Evolutionary conservation across 37 sponge, comb jelly and placozoan species (phyloP), one percentile per base, ranked within the genome.

Genomic region (Ephydatia muelleri): DNA sequence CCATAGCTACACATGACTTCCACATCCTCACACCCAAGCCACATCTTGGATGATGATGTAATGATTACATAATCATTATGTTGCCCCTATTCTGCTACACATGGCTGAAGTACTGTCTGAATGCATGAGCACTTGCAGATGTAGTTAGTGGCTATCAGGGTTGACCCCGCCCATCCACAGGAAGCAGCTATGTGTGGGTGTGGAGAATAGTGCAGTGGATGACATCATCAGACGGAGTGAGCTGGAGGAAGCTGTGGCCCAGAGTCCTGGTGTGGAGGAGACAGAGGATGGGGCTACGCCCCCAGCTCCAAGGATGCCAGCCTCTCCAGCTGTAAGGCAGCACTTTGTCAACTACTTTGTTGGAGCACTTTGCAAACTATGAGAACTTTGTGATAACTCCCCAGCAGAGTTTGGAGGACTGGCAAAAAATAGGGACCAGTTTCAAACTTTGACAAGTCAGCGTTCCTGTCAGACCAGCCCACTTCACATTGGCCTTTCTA

Each of bases 391-490:
- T 93, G 79, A 93, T 97, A 26, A 72, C 83, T 49, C 98, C 98
- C 0, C 74, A 80, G 38, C 88, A 95, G 72, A 88, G 82, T 43
- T 89, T 87, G 48, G 87, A 95, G 16, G 87, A 89, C 35, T 96
- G 97, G 97, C 40, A 72, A 29, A 85, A 6, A 85, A 92, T 86
- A 70, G 97, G 33, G 97, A 96, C 37, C 95, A 94, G 70, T 89
- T 94, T 64, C 90, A 96, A 96, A 94, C 75, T 98, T 98, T 88
- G 99, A 98, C 83, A 94, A 92, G 82, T 88, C 93, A 0, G 95
- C 95, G 2, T 98, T 92, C 47, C 78, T 98, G 14, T 96, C 95
- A 0, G 99, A 96, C 64, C 95, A 98, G 76, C 87, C 91, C 0
- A 64, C 64, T 5, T 73, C 75, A 38, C 49, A 74, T 49, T 72